A percentile compares a stretch with the other conserved stretches of the same genome.
Evolutionary conservation across 23 tunicate species (phyloP).

Genomic region (Styela plicata): DNA sequence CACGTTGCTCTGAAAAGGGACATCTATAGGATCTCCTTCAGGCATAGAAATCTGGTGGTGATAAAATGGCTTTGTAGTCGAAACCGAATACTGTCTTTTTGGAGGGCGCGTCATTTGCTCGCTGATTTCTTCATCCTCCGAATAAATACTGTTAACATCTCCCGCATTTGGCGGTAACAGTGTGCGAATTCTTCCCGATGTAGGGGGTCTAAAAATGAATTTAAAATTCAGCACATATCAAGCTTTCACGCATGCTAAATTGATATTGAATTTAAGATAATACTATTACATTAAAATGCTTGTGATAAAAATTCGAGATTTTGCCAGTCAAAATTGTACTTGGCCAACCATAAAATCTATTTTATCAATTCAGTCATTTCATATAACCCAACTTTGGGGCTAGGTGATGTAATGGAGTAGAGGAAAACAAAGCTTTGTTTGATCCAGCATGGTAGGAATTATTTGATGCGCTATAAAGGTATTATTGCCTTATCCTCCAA

Average conservation of each 20-base stretch:
- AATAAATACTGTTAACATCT: slow-evolving; percentile 62
- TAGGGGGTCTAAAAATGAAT: background rate
- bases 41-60: background rate
- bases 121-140: slow-evolving; percentile 32
- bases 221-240: background rate
- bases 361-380: too few species aligned
- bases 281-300: too few species aligned
- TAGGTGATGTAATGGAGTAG: too few species aligned
- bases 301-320: too few species aligned
- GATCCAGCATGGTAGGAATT: too few species aligned
- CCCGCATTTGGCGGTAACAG: slow-evolving; percentile 50
- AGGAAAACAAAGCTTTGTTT: too few species aligned
- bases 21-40: background rate
- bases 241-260: background rate
- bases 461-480: too few species aligned
- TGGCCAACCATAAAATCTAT: too few species aligned
- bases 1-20: background rate
- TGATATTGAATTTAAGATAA: too few species aligned
- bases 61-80: background rate
- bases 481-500: too few species aligned
- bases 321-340: too few species aligned
- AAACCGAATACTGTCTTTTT: slow-evolving; percentile 18
- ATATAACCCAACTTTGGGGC: too few species aligned
- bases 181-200: slow-evolving; percentile 45
- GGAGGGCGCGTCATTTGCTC: slow-evolving; percentile 41